These are phyloP conservation scores for Corythornis vintsioides DNA, from an alignment of 2,113 vertebrate genomes.

Conservation along the genomic window DNA sequence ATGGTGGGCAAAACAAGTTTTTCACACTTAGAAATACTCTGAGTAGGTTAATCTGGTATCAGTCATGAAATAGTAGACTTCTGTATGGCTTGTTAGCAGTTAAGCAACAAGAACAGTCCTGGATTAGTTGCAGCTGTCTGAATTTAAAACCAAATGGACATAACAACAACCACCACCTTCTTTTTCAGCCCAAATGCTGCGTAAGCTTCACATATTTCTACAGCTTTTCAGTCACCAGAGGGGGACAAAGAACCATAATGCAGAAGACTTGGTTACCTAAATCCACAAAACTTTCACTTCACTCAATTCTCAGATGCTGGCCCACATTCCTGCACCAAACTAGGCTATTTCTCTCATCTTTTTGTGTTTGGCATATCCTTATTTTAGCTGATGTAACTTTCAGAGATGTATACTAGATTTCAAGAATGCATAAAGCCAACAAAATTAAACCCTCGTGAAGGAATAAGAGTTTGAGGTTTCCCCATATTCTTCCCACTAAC, in stretches of 20 bases:
- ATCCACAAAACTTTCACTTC: neutral
- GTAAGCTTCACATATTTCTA: neutral
- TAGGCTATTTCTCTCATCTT: neutral
- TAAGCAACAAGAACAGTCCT: neutral
- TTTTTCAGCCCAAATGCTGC: neutral
- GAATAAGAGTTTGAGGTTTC: neutral
- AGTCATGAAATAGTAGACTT: neutral
- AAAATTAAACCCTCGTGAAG: neutral
- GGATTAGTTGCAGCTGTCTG: neutral
- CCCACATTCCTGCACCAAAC: neutral
- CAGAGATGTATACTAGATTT: neutral
- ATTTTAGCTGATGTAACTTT: neutral
- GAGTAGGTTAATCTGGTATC: neutral
- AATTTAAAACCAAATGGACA: neutral
- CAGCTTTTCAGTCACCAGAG: constrained; percentile 32
- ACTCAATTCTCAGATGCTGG: neutral
- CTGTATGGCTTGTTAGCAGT: neutral
- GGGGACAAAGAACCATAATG: constrained; percentile 40
- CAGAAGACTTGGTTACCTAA: neutral
- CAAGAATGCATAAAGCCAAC: neutral
- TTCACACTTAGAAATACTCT: neutral
- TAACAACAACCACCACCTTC: neutral
- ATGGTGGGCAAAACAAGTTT: neutral
- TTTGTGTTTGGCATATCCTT: neutral
- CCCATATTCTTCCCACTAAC: neutral